Base-by-base conservation (phyloP, 2,113 vertebrate genomes). In the Physeter macrocephalus region DNA sequence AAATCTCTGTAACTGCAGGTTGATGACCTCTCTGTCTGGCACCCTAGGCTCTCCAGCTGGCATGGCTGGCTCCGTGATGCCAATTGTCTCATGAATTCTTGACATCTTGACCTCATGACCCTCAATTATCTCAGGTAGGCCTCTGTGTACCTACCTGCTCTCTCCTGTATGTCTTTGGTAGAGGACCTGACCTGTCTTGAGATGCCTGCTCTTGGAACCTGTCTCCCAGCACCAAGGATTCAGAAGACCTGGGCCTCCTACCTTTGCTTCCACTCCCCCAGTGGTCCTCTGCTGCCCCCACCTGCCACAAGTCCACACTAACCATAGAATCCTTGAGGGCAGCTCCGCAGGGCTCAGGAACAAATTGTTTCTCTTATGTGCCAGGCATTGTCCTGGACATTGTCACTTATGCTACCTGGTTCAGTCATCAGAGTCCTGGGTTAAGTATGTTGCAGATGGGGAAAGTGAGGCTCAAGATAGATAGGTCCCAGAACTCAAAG, bases 231-330 rank as follows among this genome's bases (percentile, higher is more conserved):
- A 84, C 21, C 54, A 94, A 91, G 34, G 8, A 49, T 85, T n/a
- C 61, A 15, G 20, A 59, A 92, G 82, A 15, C 8, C 36, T 14
- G 10, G n/a, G 31, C 52, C 72, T 82, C 49, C 41, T 57, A 25
- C 27, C 41, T 61, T 54, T 69, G 13, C 21, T 72, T 88, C 49
- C 2, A 20, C 61, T 94, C 39, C 93, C 71, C 74, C 18, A 18
- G 57, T 96, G 83, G 83, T 90, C 83, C 88, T 95, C 96, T 97
- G 90, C 94, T 97, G 91, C 97, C 95, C 81, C 86, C 91, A 95
- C 84, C 95, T 98, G 95, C 96, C 62, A 20, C 59, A 67, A 67
- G 39, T 84, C 64, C 46, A 88, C 71, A 96, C n/a, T 93, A 31
- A 84, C 66, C 72, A 6, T 4, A 34, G 41, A 61, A 77, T 84